Evolutionary conservation across 2,888 invertebrate genomes (phyloP), one percentile per base, ranked within the genome.

Genomic region (Pristionchus japonicus): DNA sequence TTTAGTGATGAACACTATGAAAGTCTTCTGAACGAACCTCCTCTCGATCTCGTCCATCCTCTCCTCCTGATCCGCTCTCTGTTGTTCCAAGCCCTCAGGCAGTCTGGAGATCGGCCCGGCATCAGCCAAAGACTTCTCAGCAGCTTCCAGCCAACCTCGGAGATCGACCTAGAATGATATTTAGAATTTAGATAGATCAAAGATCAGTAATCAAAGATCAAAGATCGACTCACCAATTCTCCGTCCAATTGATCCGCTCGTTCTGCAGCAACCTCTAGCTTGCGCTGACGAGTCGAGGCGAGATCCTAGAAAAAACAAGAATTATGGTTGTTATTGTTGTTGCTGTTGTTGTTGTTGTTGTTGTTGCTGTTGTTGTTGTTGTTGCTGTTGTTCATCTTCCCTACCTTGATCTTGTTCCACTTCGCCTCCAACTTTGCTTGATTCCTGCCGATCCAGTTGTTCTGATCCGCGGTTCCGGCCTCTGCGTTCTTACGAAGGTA

Each of bases 221-320:
- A n/a, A n/a, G n/a, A n/a, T n/a, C n/a, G 43, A 64, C 85, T 27
- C 9, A 85, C 85, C 85, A 85, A 43, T 85, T 85, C 97, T 93
- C 97, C 97, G 95, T 99, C 98, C 96, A 99, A 98, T 94, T 98
- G 98, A 27, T 95, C 95, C 0, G 99, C 99, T 95, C 98, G 98
- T 94, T 97, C 97, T 85, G 98, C 96, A 0, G 99, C 99, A 93
- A 98, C 98, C 95, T 98, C 98, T 87, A 99, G 95, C 95, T 99
- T 99, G 94, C 97, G 98, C 96, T 95, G 93, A 13, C 93, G 89
- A 83, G 92, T 93, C 17, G 88, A 89, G 3, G 91, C 88, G 84
- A 93, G 89, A 84, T 92, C 90, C 88, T 90, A 84, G 20, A 64
- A 40, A 37, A 23, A 34, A n/a, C n/a, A n/a, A n/a, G n/a, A n/a